phyloP scores from a whole-genome alignment of 2,113 vertebrate genomes.

The Dipodomys merriami region DNA sequence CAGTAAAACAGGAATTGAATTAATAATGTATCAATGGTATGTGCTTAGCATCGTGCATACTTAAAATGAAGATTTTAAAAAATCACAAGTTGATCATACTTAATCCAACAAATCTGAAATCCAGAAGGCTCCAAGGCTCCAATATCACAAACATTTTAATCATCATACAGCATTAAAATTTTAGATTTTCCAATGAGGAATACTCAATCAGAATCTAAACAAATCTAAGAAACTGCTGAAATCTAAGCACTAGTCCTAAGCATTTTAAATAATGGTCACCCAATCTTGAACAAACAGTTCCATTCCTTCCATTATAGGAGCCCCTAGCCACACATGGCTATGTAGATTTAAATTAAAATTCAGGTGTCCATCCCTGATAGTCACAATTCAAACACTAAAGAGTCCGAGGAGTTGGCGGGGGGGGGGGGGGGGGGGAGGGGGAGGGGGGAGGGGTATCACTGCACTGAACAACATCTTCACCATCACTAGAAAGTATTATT shows the following conservation, averaged over 20 bases:
- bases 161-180: background rate
- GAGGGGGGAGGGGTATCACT: too few species aligned
- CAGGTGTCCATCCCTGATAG: background rate
- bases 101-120: background rate
- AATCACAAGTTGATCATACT: background rate
- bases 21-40: background rate
- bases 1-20: background rate
- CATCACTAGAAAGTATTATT: background rate
- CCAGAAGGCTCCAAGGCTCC: background rate
- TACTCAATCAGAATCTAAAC: background rate
- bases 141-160: background rate
- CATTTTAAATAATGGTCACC: background rate
- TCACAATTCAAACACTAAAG: background rate
- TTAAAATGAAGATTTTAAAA: background rate
- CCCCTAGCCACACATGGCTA: background rate
- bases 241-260: too few species aligned
- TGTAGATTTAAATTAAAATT: background rate
- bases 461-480: fast-evolving
- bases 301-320: background rate
- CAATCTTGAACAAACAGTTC: background rate
- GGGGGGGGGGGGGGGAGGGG: too few species aligned
- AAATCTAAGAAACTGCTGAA: background rate
- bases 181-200: background rate
- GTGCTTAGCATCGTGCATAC: background rate
- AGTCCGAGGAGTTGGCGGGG: too few species aligned